Base-by-base conservation (phyloP, 2,797 vertebrate genomes). In the Enteromius mattozi region DNA sequence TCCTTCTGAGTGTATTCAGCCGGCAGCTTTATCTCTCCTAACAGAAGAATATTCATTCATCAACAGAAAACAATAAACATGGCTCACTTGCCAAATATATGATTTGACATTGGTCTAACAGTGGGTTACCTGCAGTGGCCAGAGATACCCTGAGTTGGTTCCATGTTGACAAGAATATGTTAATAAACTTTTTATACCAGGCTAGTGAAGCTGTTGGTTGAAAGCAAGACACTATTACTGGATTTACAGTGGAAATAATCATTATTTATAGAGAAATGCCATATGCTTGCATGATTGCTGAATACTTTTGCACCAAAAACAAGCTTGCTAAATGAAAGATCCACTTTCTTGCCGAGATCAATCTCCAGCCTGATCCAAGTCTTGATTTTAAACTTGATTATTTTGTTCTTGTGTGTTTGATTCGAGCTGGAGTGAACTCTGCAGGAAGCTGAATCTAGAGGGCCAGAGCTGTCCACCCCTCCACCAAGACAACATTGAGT, bases 21-120 rank as follows among this genome's bases (percentile, higher is more conserved):
- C 0, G 96, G 96, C 24, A 99, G 96, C 88, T 97, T 98, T 74
- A 99, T 96, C 89, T 97, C 97, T 77, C 97, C 98, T 99, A 86
- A 83, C 0, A 74, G 5, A 86, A 24, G 82, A 72, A 3, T 3
- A 51, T 27, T 56, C 24, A 70, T 21, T 21, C 0, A 0, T 68
- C 33, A 37, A 66, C 30, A 35, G 3, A 21, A 5, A 12, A 69
- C 65, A 66, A 19, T 9, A 10, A 37, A 21, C 35, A 3, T 3
- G 6, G 19, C 14, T 37, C 19, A n/a, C n/a, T 21, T 69, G 66
- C 9, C 2, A 0, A 68, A 40, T 0, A 21, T 1, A 37, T 21
- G 3, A 40, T 40, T 17, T 1, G 4, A n/a, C 8, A 21, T 1
- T 35, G 2, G 16, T 19, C 30, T 19, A 8, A 69, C 42, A 70